A percentile compares a stretch with the other conserved stretches of the same genome.
phyloP scores from a whole-genome alignment of 2,797 vertebrate genomes.

The Oryzias dopingdopingensis region DNA sequence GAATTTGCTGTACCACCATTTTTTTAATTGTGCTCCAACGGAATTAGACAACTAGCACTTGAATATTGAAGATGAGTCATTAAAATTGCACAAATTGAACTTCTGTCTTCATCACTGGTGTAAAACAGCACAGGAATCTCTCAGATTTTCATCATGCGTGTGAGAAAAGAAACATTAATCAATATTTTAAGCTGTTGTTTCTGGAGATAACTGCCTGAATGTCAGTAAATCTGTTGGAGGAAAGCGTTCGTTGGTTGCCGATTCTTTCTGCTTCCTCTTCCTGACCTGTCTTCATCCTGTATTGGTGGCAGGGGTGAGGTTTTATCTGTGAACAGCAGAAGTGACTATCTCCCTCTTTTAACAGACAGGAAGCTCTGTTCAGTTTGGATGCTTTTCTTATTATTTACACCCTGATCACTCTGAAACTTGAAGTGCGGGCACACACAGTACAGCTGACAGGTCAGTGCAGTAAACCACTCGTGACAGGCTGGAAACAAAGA shows the following conservation, averaged over 20 bases:
- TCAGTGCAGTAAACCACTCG: conserved; percentile 7
- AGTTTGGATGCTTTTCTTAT: conserved; percentile 6
- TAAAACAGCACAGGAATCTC: conserved; percentile 15
- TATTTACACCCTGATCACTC: too few relatives aligned
- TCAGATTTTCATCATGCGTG: neutral
- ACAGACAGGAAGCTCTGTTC: conserved; percentile 57
- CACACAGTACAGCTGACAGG: neutral
- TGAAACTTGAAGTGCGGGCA: too few relatives aligned
- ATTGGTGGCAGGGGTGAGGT: conserved; percentile 39
- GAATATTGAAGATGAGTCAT: conserved; percentile 32
- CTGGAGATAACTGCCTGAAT: conserved; percentile 10
- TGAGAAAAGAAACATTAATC: conserved; percentile 5
- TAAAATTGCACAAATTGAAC: conserved; percentile 34
- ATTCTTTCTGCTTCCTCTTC: conserved; percentile 64
- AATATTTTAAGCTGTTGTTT: neutral
- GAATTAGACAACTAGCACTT: conserved; percentile 47
- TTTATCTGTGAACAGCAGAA: conserved; percentile 71
- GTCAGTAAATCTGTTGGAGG: conserved; percentile 9
- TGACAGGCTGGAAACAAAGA: too few relatives aligned
- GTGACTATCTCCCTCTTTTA: conserved; percentile 13
- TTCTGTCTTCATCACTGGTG: conserved; percentile 3
- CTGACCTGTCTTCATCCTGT: conserved; percentile 50
- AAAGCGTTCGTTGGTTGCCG: conserved; percentile 17
- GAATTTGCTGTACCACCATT: conserved; percentile 36
- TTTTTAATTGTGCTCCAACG: conserved; percentile 30